Evolutionary conservation across 2,113 vertebrate species (phyloP).

Genomic region (Paedocypris sp.): DNA sequence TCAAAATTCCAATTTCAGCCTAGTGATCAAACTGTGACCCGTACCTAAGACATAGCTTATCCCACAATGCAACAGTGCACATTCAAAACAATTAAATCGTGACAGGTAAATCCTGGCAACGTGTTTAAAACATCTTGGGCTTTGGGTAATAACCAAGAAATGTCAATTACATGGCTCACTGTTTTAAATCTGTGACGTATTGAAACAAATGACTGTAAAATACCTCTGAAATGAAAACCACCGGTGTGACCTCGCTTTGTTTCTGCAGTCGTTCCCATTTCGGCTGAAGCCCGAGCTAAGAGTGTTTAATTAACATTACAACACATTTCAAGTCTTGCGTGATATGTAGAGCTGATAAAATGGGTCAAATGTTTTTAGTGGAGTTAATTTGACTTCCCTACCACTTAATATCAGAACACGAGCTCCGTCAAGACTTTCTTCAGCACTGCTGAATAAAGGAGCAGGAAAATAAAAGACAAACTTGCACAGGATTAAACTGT

Average conservation of each 20-base stretch:
- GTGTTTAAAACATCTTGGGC: background rate
- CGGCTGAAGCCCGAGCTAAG: background rate
- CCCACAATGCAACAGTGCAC: background rate
- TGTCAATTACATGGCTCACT: conserved; percentile 8
- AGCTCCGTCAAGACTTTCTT: background rate
- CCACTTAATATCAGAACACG: background rate
- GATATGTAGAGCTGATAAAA: background rate
- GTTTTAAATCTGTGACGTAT: conserved; percentile 18
- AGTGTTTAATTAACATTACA: background rate
- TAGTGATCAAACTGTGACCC: background rate
- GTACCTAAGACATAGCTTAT: too few relatives aligned
- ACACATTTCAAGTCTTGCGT: background rate
- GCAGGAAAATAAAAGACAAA: background rate
- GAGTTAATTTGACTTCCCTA: background rate
- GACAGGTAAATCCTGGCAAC: background rate
- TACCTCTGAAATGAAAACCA: background rate
- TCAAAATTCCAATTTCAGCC: too few relatives aligned
- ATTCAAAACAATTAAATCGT: background rate
- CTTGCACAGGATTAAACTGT: conserved; percentile 18
- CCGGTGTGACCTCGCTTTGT: conserved; percentile 1
- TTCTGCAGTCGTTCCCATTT: conserved; percentile 1
- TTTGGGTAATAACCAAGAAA: conserved; percentile 4
- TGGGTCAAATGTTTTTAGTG: background rate
- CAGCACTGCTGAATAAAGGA: background rate
- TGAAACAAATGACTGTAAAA: background rate